Conservation (phyloP, 2,113 vertebrate species). For the Nothobranchius furzeri region DNA sequence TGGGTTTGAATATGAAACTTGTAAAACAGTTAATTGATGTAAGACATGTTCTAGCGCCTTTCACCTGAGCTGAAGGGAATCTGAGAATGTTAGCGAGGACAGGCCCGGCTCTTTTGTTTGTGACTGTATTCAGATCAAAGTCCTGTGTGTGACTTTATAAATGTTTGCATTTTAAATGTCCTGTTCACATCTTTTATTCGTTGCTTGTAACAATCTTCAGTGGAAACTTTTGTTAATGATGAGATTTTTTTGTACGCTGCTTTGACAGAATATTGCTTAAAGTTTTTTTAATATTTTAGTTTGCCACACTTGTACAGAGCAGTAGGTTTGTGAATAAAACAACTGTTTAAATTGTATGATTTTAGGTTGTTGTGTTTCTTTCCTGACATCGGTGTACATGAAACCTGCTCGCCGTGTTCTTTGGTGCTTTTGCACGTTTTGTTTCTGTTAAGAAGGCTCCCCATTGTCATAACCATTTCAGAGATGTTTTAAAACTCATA, state of each 20-base stretch:
- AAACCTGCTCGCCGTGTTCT: slow-evolving; percentile 22
- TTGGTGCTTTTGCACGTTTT: not conserved
- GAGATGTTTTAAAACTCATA: slow-evolving; percentile 31
- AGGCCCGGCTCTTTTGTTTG: slow-evolving; percentile 56
- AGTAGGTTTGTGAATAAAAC: slow-evolving; percentile 79
- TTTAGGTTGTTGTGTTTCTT: slow-evolving; percentile 74
- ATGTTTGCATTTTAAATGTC: slow-evolving; percentile 69
- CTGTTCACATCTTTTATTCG: slow-evolving; percentile 54
- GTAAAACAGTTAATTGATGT: slow-evolving; percentile 56
- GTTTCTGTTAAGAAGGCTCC: slow-evolving; percentile 57
- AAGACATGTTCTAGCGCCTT: slow-evolving; percentile 36
- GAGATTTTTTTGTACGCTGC: slow-evolving; percentile 46
- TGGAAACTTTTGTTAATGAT: slow-evolving; percentile 60
- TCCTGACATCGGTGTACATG: slow-evolving; percentile 53
- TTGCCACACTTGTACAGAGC: slow-evolving; percentile 74
- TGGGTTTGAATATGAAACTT: slow-evolving; percentile 43
- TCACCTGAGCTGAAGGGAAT: slow-evolving; percentile 35
- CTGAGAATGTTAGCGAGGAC: slow-evolving; percentile 39
- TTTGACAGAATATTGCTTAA: slow-evolving; percentile 45
- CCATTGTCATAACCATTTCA: slow-evolving; percentile 70
- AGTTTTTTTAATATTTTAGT: slow-evolving; percentile 55
- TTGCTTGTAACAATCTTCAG: slow-evolving; percentile 66
- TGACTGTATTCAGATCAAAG: slow-evolving; percentile 63
- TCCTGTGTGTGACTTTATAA: slow-evolving; percentile 68
- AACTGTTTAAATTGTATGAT: slow-evolving; percentile 72